Base-by-base conservation (phyloP, 1,140 invertebrate species). In the Scaptomyza montana region DNA sequence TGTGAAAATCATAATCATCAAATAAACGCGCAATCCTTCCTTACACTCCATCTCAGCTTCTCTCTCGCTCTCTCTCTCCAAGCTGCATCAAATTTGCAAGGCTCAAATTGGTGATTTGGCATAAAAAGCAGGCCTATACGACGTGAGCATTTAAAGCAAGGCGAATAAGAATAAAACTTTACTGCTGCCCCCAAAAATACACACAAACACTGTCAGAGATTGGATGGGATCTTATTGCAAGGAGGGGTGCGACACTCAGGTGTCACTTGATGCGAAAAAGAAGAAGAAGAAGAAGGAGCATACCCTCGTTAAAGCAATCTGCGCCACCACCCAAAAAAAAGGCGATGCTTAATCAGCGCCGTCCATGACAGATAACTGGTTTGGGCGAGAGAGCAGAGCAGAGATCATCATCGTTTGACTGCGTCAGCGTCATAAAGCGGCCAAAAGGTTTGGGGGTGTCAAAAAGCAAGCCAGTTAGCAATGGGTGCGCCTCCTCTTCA, bases 131-230 rank as follows among this genome's bases (percentile, higher is more conserved):
- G 57, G 51, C 9, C 50, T 12, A 81, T 69, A 87, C 75, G 63
- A 86, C 81, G 81, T 87, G 81, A 82, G 75, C 82, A 78, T 87
- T 87, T 86, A 82, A 86, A 76, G 78, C 82, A 57, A 72, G 57
- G 62, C 56, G 55, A 89, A 87, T 87, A 87, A 89, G 55, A 89
- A 87, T 87, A 87, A 89, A 89, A 87, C 79, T 89, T 89, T 77
- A 87, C 84, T 87, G 78, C 68, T 64, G 49, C 43, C 61, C 45
- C 59, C 55, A 73, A 13, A 41, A 25, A 49, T n/a, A 36, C 16
- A 21, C 19, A 36, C 3, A 28, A n/a, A 30, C 12, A 51, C 12
- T 4, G 53, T 30, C 10, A 50, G 45, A 54, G 10, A 59, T 50
- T 68, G 56, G 46, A 30, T 28, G 33, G 6, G 9, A 49, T 28